These are phyloP conservation scores for Allygus modestus DNA, from an alignment of 2,888 invertebrate species.

Conservation along the genomic window DNA sequence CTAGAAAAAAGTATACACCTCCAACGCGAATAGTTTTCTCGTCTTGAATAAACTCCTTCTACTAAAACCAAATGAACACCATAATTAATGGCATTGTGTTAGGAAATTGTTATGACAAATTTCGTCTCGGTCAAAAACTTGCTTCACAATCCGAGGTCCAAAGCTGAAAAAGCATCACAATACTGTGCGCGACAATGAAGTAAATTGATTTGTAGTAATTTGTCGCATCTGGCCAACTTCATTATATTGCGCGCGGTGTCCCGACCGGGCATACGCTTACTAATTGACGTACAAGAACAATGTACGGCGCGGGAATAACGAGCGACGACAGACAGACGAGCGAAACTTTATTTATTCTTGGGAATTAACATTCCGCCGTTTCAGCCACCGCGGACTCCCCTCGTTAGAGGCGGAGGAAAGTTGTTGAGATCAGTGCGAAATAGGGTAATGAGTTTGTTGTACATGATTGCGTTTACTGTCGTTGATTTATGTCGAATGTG, in stretches of 20 bases:
- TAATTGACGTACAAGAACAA: constrained; percentile 20
- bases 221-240: constrained; percentile 1
- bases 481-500: neutral
- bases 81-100: no score
- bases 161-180: no score
- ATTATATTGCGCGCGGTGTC: neutral
- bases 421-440: neutral
- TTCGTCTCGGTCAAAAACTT: no score
- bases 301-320: constrained; percentile 12
- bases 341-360: constrained; percentile 22
- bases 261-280: no score
- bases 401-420: constrained; percentile 3
- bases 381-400: neutral
- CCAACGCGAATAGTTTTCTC: no score
- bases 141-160: no score
- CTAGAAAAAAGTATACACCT: no score
- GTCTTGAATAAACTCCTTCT: no score
- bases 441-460: neutral
- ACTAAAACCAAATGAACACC: no score
- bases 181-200: no score
- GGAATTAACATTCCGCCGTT: constrained; percentile 13
- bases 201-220: constrained; percentile 15
- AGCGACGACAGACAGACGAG: neutral
- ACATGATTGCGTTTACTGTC: neutral
- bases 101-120: no score